Evolutionary conservation across 2,797 vertebrate genomes (phyloP).

Genomic region (Cynodonichthys magdalenae): DNA sequence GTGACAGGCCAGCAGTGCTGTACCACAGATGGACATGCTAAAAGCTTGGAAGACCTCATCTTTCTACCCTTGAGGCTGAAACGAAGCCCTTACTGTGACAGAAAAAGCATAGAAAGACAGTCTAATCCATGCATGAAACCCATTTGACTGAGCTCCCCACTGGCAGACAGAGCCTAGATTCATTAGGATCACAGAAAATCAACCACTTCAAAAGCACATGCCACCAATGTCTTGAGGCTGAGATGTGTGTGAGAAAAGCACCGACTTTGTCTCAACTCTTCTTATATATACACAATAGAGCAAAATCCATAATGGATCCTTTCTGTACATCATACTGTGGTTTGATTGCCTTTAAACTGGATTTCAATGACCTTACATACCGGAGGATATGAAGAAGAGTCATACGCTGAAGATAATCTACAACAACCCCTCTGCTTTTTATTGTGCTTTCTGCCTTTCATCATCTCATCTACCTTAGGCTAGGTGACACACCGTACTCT

Average conservation of each 20-base stretch:
- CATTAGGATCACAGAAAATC: constrained; percentile 51
- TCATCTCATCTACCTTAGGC: constrained; percentile 49
- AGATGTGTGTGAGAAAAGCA: constrained; percentile 17
- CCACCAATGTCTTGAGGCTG: constrained; percentile 38
- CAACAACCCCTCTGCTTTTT: constrained; percentile 27
- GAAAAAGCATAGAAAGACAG: constrained; percentile 32
- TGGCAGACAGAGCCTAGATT: constrained; percentile 53
- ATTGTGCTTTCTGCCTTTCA: constrained; percentile 28
- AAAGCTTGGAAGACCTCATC: constrained; percentile 53
- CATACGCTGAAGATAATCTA: constrained; percentile 21
- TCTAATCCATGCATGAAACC: constrained; percentile 65
- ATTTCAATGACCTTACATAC: constrained; percentile 25
- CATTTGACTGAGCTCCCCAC: constrained; percentile 44
- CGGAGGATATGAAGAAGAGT: constrained; percentile 1
- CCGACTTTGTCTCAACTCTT: constrained; percentile 16
- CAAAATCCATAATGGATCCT: constrained; percentile 24
- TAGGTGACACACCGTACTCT: constrained; percentile 46
- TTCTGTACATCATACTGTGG: constrained; percentile 2
- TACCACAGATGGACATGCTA: constrained; percentile 43
- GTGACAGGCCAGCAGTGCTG: constrained; percentile 30
- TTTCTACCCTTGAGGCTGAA: constrained; percentile 36
- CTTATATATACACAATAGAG: constrained; percentile 24
- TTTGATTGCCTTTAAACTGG: constrained; percentile 14
- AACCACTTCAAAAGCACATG: constrained; percentile 54
- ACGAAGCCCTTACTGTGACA: constrained; percentile 43